Evolutionary conservation across 1,140 invertebrate species (phyloP), one percentile per base, ranked within the genome.

Genomic region (Cephus cinctus): DNA sequence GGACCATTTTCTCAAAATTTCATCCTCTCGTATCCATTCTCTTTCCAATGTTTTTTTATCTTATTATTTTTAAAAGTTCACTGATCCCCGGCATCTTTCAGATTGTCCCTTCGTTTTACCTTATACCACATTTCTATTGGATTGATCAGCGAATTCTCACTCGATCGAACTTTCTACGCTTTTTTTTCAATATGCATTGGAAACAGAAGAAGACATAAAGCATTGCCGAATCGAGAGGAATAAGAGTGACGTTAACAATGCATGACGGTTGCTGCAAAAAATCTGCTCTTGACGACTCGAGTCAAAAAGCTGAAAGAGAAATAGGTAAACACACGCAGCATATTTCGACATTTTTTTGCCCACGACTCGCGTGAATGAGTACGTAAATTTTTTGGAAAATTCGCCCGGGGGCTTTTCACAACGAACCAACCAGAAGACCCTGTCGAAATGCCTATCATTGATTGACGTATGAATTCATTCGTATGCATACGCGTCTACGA

Each of bases 401-500:
- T n/a, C n/a, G n/a, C n/a, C n/a, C n/a, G n/a, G n/a, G n/a, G n/a
- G n/a, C n/a, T n/a, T n/a, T n/a, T n/a, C n/a, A n/a, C n/a, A n/a
- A n/a, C n/a, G n/a, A n/a, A n/a, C n/a, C n/a, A n/a, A n/a, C n/a
- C n/a, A n/a, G n/a, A n/a, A n/a, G 36, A 5, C 15, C 11, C 20
- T 39, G 32, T 50, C 49, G 43, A 47, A 58, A 50, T 48, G 3
- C 47, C 39, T 49, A 40, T 21, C 21, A 27, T 40, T 65, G 62
- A 65, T 63, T 65, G 62, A 65, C 62, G 53, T 31, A 41, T 65
- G 55, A 65, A 65, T 63, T 60, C 54, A 60, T 61, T 63, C 58
- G 56, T 54, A 59, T 58, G 56, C 60, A 59, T 57, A 61, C 52
- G 50, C 46, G 57, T 41, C 15, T 21, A 19, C 9, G 47, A 50